Conservation (phyloP, 2,888 invertebrate genomes). For the Tribolium freemani region DNA sequence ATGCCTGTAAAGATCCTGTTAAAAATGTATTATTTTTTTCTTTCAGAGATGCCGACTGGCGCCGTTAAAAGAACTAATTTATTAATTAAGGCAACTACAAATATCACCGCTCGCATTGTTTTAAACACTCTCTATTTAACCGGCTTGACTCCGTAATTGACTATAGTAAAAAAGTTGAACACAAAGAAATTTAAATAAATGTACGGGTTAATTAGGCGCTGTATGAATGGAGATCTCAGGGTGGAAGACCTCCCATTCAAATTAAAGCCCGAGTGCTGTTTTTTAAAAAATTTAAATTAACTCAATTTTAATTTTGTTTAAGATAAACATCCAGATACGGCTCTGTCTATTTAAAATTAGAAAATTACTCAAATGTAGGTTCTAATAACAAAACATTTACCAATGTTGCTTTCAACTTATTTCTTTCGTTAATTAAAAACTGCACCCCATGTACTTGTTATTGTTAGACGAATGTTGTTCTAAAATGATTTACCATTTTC, state of each 20-base stretch:
- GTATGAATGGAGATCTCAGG: neutral
- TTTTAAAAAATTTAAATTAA: neutral
- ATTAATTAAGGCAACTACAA: constrained; percentile 63
- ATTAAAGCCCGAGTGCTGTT: neutral
- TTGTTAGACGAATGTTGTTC: no score
- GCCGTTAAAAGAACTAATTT: constrained; percentile 67
- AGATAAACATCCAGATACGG: no score
- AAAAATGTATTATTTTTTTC: constrained; percentile 67
- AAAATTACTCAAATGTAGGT: no score
- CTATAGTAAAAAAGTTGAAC: constrained; percentile 29
- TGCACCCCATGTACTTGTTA: no score
- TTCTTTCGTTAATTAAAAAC: no score
- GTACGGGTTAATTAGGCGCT: constrained; percentile 13
- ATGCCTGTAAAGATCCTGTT: constrained; percentile 68
- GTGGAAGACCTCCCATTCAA: neutral
- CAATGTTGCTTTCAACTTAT: no score
- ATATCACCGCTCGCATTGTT: constrained; percentile 37
- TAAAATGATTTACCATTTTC: no score
- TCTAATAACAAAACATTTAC: no score
- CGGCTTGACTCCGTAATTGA: constrained; percentile 27
- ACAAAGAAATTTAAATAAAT: constrained; percentile 39
- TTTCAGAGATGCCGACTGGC: constrained; percentile 65
- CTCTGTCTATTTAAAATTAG: no score
- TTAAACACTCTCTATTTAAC: constrained; percentile 39
- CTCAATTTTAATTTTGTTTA: no score